Evolutionary conservation across 2,888 invertebrate species (phyloP).

Genomic region (Dicyrtoma fusca): DNA sequence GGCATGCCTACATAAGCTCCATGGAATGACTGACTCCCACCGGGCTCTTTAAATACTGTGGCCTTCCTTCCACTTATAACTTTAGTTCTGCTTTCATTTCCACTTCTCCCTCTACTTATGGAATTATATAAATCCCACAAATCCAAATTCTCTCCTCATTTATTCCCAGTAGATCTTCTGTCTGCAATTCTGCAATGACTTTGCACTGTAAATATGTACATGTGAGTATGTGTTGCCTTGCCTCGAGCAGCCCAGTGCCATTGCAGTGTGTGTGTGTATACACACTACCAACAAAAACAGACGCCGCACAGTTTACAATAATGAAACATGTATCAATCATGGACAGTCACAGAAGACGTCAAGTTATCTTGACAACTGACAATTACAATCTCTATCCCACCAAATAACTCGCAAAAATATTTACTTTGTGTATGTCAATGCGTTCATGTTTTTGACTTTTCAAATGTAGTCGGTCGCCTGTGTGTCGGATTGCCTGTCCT

Average conservation of each 20-base stretch:
- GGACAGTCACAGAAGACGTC: not conserved
- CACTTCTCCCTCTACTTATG: not conserved
- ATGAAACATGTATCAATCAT: conserved; percentile 8
- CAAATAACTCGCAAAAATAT: no score
- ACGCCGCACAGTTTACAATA: not conserved
- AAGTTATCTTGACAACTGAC: not conserved
- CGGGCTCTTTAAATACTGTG: no score
- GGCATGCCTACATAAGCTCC: not conserved
- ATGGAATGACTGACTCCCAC: no score
- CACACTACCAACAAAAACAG: not conserved
- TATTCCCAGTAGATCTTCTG: not conserved
- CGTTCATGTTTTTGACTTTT: no score
- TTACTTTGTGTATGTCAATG: no score
- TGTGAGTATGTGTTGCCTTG: not conserved
- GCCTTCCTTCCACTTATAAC: not conserved
- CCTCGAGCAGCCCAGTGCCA: not conserved
- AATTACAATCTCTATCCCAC: no score
- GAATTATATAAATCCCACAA: conserved; percentile 17
- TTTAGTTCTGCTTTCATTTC: conserved; percentile 2
- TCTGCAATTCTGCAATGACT: not conserved
- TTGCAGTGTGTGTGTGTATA: no score
- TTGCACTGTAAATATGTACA: not conserved
- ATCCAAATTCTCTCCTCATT: conserved; percentile 25
- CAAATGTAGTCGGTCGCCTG: no score
- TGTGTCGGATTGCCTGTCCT: no score